Evolutionary conservation across 1,140 invertebrate genomes (phyloP).

Genomic region (Protaetia brevitarsis): DNA sequence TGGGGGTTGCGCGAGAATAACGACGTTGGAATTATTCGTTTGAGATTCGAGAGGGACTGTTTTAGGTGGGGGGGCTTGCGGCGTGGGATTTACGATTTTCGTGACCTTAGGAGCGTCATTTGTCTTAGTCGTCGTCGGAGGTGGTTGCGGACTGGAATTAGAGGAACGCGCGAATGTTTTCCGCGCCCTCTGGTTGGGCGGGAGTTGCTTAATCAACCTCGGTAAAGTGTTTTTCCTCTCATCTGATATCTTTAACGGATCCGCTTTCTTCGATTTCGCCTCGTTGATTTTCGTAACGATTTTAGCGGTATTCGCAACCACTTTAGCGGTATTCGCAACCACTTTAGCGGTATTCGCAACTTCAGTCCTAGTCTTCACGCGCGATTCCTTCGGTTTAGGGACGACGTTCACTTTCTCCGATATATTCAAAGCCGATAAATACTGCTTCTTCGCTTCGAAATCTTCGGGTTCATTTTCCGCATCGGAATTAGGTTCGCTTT

Average conservation of each 20-base stretch:
- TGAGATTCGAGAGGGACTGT: neutral
- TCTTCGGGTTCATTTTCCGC: conserved; percentile 33
- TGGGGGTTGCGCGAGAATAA: conserved; percentile 16
- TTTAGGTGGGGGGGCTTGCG: neutral
- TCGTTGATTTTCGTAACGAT: too few relatives aligned
- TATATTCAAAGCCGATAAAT: conserved; percentile 43
- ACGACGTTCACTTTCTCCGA: conserved; percentile 34
- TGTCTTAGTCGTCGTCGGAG: neutral
- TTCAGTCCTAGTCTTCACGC: neutral
- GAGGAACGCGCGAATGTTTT: conserved; percentile 16
- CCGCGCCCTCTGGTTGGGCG: conserved; percentile 20
- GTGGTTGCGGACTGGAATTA: conserved; percentile 1
- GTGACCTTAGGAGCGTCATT: neutral
- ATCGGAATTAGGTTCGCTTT: conserved; percentile 46
- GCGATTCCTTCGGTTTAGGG: conserved; percentile 14
- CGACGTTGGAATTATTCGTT: neutral
- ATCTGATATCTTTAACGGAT: neutral
- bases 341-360: neutral
- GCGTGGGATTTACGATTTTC: neutral
- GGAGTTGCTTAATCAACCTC: neutral
- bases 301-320: too few relatives aligned
- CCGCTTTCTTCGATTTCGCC: neutral
- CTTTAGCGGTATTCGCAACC: neutral
- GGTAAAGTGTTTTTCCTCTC: neutral
- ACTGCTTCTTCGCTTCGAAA: conserved; percentile 40